These are phyloP conservation scores for Amiota communis DNA, from an alignment of 2,888 invertebrate genomes.

Conservation along the genomic window DNA sequence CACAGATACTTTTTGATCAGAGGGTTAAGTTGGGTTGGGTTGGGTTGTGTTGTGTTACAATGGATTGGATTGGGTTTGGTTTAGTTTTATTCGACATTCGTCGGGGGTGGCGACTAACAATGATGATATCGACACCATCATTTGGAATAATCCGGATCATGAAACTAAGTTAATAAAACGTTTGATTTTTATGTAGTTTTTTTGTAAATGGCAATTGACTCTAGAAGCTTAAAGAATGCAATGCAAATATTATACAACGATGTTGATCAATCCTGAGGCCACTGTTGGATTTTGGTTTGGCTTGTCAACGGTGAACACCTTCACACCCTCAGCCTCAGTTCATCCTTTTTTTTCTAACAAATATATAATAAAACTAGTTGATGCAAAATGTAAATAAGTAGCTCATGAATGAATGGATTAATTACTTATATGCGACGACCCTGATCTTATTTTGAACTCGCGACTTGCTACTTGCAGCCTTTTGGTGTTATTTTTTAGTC, in stretches of 20 bases:
- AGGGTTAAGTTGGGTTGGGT: neutral
- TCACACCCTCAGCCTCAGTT: too few relatives aligned
- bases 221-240: conserved; percentile 49
- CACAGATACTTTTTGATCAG: neutral
- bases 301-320: too few relatives aligned
- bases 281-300: too few relatives aligned
- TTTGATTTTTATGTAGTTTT: conserved; percentile 42
- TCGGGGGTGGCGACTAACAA: conserved; percentile 33
- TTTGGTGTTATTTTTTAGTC: neutral
- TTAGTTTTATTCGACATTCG: conserved; percentile 32
- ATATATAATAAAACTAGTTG: too few relatives aligned
- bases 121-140: conserved; percentile 13
- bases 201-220: conserved; percentile 32
- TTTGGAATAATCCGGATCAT: conserved; percentile 54
- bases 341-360: too few relatives aligned
- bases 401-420: conserved; percentile 7
- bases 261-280: too few relatives aligned
- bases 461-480: neutral
- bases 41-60: too few relatives aligned
- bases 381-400: neutral
- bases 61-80: too few relatives aligned
- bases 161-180: conserved; percentile 51
- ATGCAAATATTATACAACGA: conserved; percentile 45
- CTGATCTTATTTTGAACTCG: neutral
- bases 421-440: neutral